phyloP scores from a whole-genome alignment of 2,888 invertebrate species.

The Pheosia tremula region DNA sequence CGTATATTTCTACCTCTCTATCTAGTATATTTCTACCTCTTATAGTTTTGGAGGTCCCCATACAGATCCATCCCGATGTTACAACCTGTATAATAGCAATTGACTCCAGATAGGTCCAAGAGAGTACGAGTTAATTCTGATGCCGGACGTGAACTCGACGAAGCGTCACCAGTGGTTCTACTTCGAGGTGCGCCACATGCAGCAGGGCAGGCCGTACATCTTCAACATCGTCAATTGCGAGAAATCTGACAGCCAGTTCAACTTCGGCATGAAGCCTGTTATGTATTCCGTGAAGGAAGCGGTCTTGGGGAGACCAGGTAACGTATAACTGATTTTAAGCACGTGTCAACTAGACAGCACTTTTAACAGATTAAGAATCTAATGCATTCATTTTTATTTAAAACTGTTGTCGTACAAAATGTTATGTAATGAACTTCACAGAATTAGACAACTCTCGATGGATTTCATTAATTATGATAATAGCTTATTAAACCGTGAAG shows the following conservation, averaged over 20 bases:
- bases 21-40: too few relatives aligned
- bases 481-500: too few relatives aligned
- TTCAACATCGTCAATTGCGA: slow-evolving; percentile 96
- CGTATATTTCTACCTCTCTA: too few relatives aligned
- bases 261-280: slow-evolving; percentile 95
- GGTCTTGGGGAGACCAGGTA: slow-evolving; percentile 79
- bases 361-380: too few relatives aligned
- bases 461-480: too few relatives aligned
- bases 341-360: too few relatives aligned
- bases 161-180: slow-evolving; percentile 96
- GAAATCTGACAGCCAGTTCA: slow-evolving; percentile 94
- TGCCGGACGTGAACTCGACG: slow-evolving; percentile 92
- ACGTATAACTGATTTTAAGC: slow-evolving; percentile 6
- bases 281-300: slow-evolving; percentile 93
- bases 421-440: too few relatives aligned
- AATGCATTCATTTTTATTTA: too few relatives aligned
- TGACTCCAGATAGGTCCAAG: slow-evolving; percentile 86
- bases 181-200: slow-evolving; percentile 93
- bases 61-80: too few relatives aligned
- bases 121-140: slow-evolving; percentile 93
- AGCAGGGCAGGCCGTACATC: slow-evolving; percentile 87
- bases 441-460: too few relatives aligned
- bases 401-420: too few relatives aligned
- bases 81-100: background rate
- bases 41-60: too few relatives aligned